phyloP scores from a whole-genome alignment of 1,140 invertebrate species.

The Trichomalopsis sarcophagae region DNA sequence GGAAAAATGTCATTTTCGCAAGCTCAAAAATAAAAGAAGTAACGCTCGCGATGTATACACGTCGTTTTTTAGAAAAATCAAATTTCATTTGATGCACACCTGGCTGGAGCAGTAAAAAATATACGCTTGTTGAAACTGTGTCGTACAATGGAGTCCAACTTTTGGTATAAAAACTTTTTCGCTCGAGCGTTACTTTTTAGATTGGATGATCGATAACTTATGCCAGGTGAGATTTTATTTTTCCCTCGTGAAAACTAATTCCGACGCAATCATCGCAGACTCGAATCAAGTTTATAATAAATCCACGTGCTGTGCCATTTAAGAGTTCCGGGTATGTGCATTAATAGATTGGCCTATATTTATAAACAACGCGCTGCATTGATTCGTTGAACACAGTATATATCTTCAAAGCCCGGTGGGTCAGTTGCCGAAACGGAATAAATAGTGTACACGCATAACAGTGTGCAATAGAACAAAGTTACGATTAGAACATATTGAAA shows the following conservation, averaged over 20 bases:
- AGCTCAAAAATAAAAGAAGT: not conserved
- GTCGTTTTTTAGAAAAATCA: slow-evolving; percentile 36
- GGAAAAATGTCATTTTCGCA: too few species aligned
- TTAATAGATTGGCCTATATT: too few species aligned
- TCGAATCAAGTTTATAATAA: not conserved
- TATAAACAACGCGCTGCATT: not conserved
- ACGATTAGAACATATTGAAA: too few species aligned
- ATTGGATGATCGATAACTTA: slow-evolving; percentile 33
- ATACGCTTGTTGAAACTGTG: slow-evolving; percentile 18
- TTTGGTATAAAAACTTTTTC: slow-evolving; percentile 34
- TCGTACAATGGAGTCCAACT: slow-evolving; percentile 29
- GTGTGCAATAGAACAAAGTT: too few species aligned
- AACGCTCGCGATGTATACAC: slow-evolving; percentile 1
- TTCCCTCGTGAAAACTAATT: not conserved
- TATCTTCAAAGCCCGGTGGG: not conserved
- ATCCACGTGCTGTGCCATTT: too few species aligned
- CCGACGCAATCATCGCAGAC: not conserved
- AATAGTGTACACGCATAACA: too few species aligned
- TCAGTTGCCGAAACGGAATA: too few species aligned
- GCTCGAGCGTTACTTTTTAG: slow-evolving; percentile 20
- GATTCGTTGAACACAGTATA: not conserved
- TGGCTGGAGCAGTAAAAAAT: slow-evolving; percentile 35
- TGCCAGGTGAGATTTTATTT: not conserved
- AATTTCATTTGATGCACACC: slow-evolving; percentile 40
- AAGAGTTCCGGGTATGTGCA: too few species aligned